Conservation (phyloP, 2,113 vertebrate genomes). For the Gallinago media region DNA sequence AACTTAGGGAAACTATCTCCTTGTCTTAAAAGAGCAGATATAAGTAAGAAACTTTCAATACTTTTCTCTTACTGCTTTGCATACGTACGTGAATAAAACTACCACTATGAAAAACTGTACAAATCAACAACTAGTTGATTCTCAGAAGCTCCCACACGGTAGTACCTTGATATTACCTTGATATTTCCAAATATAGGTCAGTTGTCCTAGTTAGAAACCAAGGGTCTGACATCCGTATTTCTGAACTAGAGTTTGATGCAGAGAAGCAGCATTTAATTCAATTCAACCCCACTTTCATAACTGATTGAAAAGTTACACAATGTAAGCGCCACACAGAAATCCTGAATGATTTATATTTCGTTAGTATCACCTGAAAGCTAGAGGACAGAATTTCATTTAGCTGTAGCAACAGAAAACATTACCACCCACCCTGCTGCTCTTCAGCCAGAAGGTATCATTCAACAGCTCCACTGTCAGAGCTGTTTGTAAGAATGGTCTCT, state of each 20-base stretch:
- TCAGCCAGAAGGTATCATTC: background rate
- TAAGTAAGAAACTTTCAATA: background rate
- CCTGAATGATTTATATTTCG: background rate
- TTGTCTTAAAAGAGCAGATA: background rate
- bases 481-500: background rate
- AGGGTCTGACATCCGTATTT: background rate
- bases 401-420: background rate
- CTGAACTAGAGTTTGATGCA: background rate
- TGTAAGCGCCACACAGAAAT: background rate
- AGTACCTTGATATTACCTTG: background rate
- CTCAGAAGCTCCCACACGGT: background rate
- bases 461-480: background rate
- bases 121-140: background rate
- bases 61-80: background rate
- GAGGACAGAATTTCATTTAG: background rate
- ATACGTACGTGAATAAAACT: background rate
- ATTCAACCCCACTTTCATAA: background rate
- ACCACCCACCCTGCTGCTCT: background rate
- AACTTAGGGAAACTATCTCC: background rate
- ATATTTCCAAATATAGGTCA: background rate
- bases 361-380: background rate
- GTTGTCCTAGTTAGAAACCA: background rate
- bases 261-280: background rate
- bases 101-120: background rate
- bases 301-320: background rate